Evolutionary conservation across 1,140 invertebrate genomes (phyloP), one percentile per base, ranked within the genome.

Genomic region (Listronotus bonariensis): DNA sequence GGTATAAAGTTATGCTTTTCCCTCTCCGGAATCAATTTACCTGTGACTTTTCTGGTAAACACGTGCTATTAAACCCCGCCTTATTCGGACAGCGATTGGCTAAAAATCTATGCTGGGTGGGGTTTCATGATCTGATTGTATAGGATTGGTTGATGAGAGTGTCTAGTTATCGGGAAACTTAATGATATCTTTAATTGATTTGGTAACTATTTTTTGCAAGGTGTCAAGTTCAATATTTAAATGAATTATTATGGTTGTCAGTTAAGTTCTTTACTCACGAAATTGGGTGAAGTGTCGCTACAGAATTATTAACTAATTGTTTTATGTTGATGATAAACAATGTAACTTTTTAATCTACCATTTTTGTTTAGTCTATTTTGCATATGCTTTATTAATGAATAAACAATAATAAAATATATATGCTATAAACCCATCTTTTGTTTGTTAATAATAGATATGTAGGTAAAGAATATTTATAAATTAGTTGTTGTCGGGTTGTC

Each of bases 101-200:
- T 36, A 7, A 36, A 26, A 36, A 36, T 36, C 34, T 36, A 36
- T 36, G 3, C 11, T 36, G 18, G 45, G 45, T 20, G 15, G 45
- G 18, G 45, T 20, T 17, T 48, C 8, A 6, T 9, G 18, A 20
- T 48, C 45, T 48, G 45, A 48, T 20, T 48, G 15, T 48, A 2
- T 4, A 5, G 15, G 15, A 48, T 48, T 48, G 45, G 45, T 20
- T 10, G 15, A 48, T 26, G 34, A 36, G 34, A 36, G 34, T 36
- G 34, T 36, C 11, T 36, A 48, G 15, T 48, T 48, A 15, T 48
- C 15, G 45, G 45, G 45, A 48, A 48, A 48, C 8, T 10, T 48
- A 20, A 48, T 17, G 45, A 48, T 48, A 26, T 48, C 45, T 48
- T 48, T 48, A 48, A 48, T 48, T 48, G 45, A 48, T 48, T 48